Base-by-base conservation (phyloP, 2,797 vertebrate genomes). In the Sebastes matsubarae region DNA sequence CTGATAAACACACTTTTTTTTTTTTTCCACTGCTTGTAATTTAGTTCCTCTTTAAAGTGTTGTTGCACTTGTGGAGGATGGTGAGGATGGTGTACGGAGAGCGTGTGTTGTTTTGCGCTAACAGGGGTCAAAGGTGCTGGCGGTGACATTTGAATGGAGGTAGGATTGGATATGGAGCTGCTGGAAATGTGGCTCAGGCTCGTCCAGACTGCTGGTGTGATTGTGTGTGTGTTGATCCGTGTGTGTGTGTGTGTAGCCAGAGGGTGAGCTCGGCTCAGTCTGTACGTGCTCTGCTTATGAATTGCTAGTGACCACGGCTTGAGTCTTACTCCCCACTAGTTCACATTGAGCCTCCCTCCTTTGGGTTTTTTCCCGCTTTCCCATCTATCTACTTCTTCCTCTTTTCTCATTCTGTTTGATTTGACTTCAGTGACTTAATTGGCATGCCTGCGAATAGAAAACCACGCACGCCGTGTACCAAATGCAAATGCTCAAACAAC, bases 241-340 rank as follows among this genome's bases (percentile, higher is more conserved):
- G 66, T 71, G 63, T 76, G 36, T 76, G 36, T 66, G 6, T 57
- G 67, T 80, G 80, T 85, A 73, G 84, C 88, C 85, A 80, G 83
- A 90, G 89, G 91, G 84, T 84, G 79, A 89, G 90, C 80, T 90
- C 66, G 82, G 73, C 86, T 91, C 72, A 61, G 85, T 82, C 79
- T 75, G 76, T 89, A 92, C 89, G 91, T 92, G 92, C 87, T 88
- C 82, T 87, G 92, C 75, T 85, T 93, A 86, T 89, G 82, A 94
- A 94, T 92, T 61, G 79, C 80, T 16, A 38, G 61, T 85, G 87
- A 90, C 86, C 92, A 79, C 69, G 75, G 77, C 83, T 91, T 66
- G 72, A 86, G 82, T 84, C 88, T 80, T 59, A 73, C 76, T 81
- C 68, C 69, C 75, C 24, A 42, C 80, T 70, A 68, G 72, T 87